phyloP scores from a whole-genome alignment of 2,888 invertebrate species.

The Poecilobothrus nobilitatus region DNA sequence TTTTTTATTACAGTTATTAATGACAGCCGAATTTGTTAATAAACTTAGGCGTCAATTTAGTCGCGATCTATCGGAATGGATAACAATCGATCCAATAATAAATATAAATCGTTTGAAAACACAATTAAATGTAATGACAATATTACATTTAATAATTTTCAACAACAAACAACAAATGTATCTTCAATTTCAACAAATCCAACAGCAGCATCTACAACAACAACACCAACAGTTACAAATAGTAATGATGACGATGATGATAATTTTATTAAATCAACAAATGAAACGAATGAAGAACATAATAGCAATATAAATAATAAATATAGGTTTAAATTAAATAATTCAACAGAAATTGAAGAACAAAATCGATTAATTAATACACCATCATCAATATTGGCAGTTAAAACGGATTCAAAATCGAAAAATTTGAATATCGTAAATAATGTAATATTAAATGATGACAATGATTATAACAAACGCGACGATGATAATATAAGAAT shows the following conservation, averaged over 20 bases:
- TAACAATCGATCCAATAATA: constrained; percentile 30
- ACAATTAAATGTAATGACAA: neutral
- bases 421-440: neutral
- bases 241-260: constrained; percentile 8
- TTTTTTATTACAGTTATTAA: constrained; percentile 22
- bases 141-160: neutral
- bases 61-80: constrained; percentile 46
- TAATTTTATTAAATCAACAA: neutral
- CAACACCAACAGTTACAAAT: neutral
- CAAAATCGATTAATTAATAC: neutral
- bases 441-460: neutral
- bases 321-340: neutral
- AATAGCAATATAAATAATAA: constrained; percentile 3
- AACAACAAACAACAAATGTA: neutral
- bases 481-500: neutral
- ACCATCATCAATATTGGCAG: neutral
- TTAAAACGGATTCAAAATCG: neutral
- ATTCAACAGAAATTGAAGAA: neutral
- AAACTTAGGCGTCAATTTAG: constrained; percentile 37
- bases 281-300: neutral
- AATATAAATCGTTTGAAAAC: constrained; percentile 8
- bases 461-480: neutral
- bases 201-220: neutral
- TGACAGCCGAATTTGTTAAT: constrained; percentile 26
- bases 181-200: neutral